Conservation (phyloP, 2,797 vertebrate genomes). For the Propithecus perrieri region DNA sequence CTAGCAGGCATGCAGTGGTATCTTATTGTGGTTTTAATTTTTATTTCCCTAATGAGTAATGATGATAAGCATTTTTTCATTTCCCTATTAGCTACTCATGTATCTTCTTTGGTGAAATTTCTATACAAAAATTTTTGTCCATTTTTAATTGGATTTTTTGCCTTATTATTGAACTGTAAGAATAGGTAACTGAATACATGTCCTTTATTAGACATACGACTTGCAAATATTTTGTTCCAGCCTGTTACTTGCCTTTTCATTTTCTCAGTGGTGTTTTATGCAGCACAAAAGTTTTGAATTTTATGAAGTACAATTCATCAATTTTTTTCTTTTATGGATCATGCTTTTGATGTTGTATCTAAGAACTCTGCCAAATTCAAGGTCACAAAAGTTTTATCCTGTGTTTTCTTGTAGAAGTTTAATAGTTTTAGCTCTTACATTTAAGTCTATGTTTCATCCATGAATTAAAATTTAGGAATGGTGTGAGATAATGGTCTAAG, state of each 20-base stretch:
- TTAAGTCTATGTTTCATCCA: background rate
- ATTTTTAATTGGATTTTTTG: background rate
- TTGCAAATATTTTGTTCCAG: background rate
- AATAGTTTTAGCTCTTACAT: conserved; percentile 15
- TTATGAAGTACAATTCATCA: background rate
- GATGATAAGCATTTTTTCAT: background rate
- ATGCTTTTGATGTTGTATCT: background rate
- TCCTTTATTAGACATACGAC: background rate
- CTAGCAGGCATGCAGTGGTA: background rate
- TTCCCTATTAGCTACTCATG: background rate
- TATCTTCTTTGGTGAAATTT: conserved; percentile 6
- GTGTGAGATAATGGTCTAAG: background rate
- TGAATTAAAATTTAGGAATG: background rate
- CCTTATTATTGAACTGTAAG: background rate
- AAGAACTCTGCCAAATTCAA: background rate
- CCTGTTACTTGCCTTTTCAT: background rate
- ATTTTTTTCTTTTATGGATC: background rate
- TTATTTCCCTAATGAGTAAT: conserved; percentile 3
- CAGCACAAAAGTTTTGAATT: background rate
- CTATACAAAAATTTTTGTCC: background rate
- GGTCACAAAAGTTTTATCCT: background rate
- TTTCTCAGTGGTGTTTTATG: background rate
- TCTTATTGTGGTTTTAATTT: background rate
- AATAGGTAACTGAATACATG: background rate
- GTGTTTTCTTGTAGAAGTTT: background rate